Evolutionary conservation across 2,113 vertebrate genomes (phyloP), one percentile per base, ranked within the genome.

Genomic region (Dipodomys spectabilis): DNA sequence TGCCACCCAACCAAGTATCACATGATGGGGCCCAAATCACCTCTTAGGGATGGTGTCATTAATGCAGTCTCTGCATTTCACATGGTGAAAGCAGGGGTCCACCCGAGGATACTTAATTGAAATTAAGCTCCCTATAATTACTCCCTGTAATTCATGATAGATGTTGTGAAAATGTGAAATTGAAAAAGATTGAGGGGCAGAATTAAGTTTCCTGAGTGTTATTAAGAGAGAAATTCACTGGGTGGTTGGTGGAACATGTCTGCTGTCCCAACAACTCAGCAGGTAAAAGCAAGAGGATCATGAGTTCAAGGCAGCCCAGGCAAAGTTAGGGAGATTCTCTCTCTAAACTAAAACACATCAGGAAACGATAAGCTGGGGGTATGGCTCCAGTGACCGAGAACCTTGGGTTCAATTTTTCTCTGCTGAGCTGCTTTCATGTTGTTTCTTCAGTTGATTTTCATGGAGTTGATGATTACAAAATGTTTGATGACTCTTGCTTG

Each of bases 61-160:
- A 5, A 69, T 57, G 13, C 7, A 27, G 13, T 27, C 60, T 27
- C 27, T 69, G 23, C 5, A 6, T 49, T 64, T 57, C 89, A 30
- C 19, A 25, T 23, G 35, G 30, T 68, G 39, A 30, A 65, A 0
- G 9, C 45, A 35, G 57, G 3, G 15, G 0, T n/a, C 2, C 1
- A 18, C 20, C 27, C 3, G 7, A 30, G 11, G 8, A 23, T 7
- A 16, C 4, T 39, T 82, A 23, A 4, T 73, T 73, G 57, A 49
- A 20, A 57, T 35, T 22, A 49, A 85, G 15, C 65, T 57, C 39
- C 45, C 1, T 65, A 16, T 49, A 20, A 64, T n/a, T 20, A 57
- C 13, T 57, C 15, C 22, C 8, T 30, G 68, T 9, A 53, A 6
- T 44, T n/a, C 8, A 10, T 44, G 7, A n/a, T 11, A 65, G 62